Evolutionary conservation across 2,888 invertebrate genomes (phyloP), one percentile per base, ranked within the genome.

Genomic region (Pseudanteris insignis): DNA sequence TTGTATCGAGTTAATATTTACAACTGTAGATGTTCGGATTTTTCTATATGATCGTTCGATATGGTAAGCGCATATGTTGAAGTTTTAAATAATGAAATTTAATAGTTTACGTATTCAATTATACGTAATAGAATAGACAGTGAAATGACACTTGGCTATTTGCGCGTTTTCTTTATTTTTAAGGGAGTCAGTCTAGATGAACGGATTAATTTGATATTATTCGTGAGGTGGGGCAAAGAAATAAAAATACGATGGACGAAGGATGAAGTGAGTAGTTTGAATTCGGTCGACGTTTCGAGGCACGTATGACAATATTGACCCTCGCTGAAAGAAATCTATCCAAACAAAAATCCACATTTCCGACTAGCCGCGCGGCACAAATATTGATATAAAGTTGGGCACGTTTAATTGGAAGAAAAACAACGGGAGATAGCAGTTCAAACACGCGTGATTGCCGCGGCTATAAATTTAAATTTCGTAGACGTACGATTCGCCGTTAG

Each of bases 241-340:
- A 7, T 21, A 21, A 21, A 21, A 21, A 21, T 4, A 21, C 21
- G 21, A 21, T 7, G 21, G 26, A n/a, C 4, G n/a, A 26, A 2
- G 26, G 8, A 3, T 26, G n/a, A n/a, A 26, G 26, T 50, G 30
- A 36, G 43, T 26, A 29, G 25, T 24, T 50, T 21, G 7, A 30
- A 15, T 32, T 21, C 21, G 54, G 55, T 65, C 41, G 50, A 38
- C 51, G 63, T 65, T 61, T 66, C 38, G 51, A 65, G 65, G 40
- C 67, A 65, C 67, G 67, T 68, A 65, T 64, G 66, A 65, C 64
- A 70, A 70, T 70, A 70, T 70, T 70, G 63, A 64, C 65, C 48
- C 55, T 36, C 36, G 40, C 10, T 26, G 46, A 46, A 46, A 51
- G 51, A 37, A 51, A 57, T 43, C 62, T 51, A 57, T 44, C 54